A percentile compares a stretch with the other conserved stretches of the same genome.
Conservation (phyloP, 2,113 vertebrate genomes). For the Neogale vison region DNA sequence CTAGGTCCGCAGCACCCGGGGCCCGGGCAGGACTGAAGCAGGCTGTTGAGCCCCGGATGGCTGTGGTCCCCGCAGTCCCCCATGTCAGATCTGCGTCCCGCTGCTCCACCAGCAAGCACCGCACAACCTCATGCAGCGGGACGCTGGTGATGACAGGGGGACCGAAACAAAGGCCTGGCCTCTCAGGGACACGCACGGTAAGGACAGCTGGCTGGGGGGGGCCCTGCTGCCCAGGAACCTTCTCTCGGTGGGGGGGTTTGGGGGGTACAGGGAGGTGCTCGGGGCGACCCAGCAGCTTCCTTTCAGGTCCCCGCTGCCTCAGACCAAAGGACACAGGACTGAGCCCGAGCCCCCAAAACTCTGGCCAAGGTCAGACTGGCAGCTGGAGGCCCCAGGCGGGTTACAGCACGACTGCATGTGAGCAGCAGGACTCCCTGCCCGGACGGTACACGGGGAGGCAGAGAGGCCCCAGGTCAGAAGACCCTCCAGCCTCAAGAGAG, state of each 20-base stretch:
- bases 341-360: background rate
- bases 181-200: background rate
- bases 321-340: background rate
- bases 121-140: too few relatives aligned
- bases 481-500: background rate
- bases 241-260: background rate
- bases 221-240: background rate
- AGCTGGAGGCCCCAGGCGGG: background rate
- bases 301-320: background rate
- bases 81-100: background rate
- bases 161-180: too few relatives aligned
- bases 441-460: rapidly evolving
- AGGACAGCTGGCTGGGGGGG: background rate
- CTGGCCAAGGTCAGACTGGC: background rate
- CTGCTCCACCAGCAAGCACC: background rate
- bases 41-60: background rate
- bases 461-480: too few relatives aligned
- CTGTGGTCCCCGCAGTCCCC: rapidly evolving
- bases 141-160: background rate
- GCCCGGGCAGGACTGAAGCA: too few relatives aligned
- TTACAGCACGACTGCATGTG: rapidly evolving
- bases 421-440: rapidly evolving
- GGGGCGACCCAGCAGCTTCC: background rate
- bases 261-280: rapidly evolving
- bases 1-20: background rate